Evolutionary conservation across 2,797 vertebrate species (phyloP).

Genomic region (Falco naumanni): DNA sequence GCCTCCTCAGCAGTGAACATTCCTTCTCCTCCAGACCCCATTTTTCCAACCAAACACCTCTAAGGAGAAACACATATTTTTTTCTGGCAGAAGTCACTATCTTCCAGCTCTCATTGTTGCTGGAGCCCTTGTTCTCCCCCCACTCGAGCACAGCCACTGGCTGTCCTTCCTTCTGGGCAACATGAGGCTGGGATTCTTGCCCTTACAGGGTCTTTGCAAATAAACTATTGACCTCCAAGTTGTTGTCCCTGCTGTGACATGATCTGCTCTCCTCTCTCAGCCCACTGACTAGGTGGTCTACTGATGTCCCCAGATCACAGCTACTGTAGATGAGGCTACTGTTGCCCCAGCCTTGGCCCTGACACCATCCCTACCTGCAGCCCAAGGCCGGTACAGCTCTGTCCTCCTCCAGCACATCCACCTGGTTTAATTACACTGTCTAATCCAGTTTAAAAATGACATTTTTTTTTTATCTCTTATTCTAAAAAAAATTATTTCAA

Average conservation of each 20-base stretch:
- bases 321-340: neutral
- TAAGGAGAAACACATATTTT: neutral
- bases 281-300: neutral
- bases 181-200: neutral
- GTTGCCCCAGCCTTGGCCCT: neutral
- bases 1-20: neutral
- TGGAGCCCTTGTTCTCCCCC: neutral
- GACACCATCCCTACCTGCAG: neutral
- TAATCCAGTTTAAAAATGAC: neutral
- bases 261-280: neutral
- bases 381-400: neutral
- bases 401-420: neutral
- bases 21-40: neutral
- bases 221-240: rapidly evolving
- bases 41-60: neutral
- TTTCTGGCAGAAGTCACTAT: neutral
- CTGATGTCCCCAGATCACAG: neutral
- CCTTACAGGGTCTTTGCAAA: neutral
- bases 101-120: neutral
- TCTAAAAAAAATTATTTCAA: neutral
- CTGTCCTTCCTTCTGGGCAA: neutral
- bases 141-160: neutral
- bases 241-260: rapidly evolving
- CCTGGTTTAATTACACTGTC: neutral
- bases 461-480: neutral